Conservation (phyloP, 2,888 invertebrate species). For the Oscheius sp. region DNA sequence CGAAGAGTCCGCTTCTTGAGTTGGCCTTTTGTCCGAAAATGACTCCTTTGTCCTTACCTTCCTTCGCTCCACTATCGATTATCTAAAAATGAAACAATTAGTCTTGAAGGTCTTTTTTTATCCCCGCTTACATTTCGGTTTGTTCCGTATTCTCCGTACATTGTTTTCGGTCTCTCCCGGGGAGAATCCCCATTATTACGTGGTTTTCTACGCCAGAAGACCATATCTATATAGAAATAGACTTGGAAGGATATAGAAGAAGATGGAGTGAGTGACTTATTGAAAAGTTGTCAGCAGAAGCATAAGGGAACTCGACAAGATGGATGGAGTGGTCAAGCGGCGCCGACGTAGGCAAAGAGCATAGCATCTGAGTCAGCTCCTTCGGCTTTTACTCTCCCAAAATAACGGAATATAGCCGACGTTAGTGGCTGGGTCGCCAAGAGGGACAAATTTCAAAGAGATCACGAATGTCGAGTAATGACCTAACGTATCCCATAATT, state of each 20-base stretch:
- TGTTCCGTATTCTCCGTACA: too few relatives aligned
- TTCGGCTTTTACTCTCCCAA: neutral
- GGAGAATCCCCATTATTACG: neutral
- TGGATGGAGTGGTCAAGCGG: slow-evolving; percentile 29
- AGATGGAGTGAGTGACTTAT: slow-evolving; percentile 7
- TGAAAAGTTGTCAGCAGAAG: slow-evolving; percentile 30
- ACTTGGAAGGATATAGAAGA: neutral
- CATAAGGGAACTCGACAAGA: slow-evolving; percentile 25
- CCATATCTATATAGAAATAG: neutral
- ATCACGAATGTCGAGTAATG: neutral
- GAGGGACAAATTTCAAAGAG: slow-evolving; percentile 17
- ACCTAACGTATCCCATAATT: neutral
- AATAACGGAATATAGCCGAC: slow-evolving; percentile 2
- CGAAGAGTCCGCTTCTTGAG: slow-evolving; percentile 72
- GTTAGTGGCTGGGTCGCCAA: slow-evolving; percentile 9
- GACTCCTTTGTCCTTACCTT: slow-evolving; percentile 71
- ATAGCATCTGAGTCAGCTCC: slow-evolving; percentile 12
- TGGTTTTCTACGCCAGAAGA: slow-evolving; percentile 29
- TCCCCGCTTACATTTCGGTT: too few relatives aligned
- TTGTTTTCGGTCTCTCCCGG: slow-evolving; percentile 1
- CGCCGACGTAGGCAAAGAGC: slow-evolving; percentile 2
- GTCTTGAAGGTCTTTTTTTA: neutral
- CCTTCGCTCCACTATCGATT: slow-evolving; percentile 32
- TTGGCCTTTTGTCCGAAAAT: slow-evolving; percentile 70
- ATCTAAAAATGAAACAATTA: slow-evolving; percentile 33